Evolutionary conservation across 2,888 invertebrate species (phyloP).

Genomic region (Acanthosepion lycidas): DNA sequence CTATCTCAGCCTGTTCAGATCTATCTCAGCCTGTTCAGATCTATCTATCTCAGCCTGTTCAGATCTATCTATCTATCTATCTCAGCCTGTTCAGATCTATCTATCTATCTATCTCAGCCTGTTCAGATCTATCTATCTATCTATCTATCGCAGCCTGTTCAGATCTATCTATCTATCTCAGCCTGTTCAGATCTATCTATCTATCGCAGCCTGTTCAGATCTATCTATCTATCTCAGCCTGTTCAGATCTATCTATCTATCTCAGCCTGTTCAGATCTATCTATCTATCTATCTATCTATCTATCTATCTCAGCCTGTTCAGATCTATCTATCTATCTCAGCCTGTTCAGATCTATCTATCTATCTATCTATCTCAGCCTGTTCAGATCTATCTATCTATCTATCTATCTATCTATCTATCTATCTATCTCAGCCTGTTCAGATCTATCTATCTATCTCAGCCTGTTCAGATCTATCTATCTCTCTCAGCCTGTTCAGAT

Average conservation of each 20-base stretch:
- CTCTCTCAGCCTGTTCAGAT: too few species aligned
- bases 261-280: too few species aligned
- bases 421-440: too few species aligned
- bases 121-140: background rate
- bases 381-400: background rate
- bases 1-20: too few species aligned
- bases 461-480: too few species aligned
- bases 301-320: too few species aligned
- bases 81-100: background rate
- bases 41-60: background rate
- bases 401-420: background rate
- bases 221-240: background rate
- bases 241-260: background rate
- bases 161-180: too few species aligned
- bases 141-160: too few species aligned
- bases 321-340: background rate
- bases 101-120: too few species aligned
- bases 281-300: background rate
- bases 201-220: too few species aligned
- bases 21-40: too few species aligned
- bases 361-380: background rate
- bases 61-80: too few species aligned
- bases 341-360: background rate
- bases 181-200: background rate
- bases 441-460: background rate